Base-by-base conservation (phyloP, 92 coral and sea anemone species). In the Phymanthus crucifer region DNA sequence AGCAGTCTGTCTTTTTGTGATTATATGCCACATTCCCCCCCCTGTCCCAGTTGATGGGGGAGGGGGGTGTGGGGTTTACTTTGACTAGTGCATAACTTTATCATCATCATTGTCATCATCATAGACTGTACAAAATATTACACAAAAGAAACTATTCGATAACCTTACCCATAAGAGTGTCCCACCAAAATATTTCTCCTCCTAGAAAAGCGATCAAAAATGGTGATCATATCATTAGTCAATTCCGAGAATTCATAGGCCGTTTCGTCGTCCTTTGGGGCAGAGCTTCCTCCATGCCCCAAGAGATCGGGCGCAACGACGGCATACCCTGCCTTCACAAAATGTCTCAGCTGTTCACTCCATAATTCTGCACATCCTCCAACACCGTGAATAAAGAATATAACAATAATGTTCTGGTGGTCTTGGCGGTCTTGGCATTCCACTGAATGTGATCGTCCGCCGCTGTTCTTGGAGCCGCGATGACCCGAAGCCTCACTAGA, bases 121-220 rank as follows among this genome's bases (percentile, higher is more conserved):
- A n/a, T n/a, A n/a, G n/a, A n/a, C n/a, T n/a, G n/a, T n/a, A n/a
- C n/a, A n/a, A n/a, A n/a, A n/a, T n/a, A n/a, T n/a, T n/a, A n/a
- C n/a, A n/a, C n/a, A n/a, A n/a, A n/a, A n/a, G n/a, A n/a, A n/a
- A n/a, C n/a, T n/a, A n/a, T n/a, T n/a, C n/a, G n/a, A n/a, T n/a
- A 43, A 48, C 80, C 98, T 87, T 75, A 96, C 99, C 99, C 99
- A 78, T 96, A 96, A 5, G 99, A 96, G 84, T 96, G 99, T 29
- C 99, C 99, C 19, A 96, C 94, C 31, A 96, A 73, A 35, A 96
- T 94, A 56, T 96, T 96, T 77, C 89, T 90, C 77, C 83, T 96
- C 82, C 90, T 93, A 36, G 92, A 77, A 78, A 82, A 96, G 67
- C 94, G 98, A 83, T 96, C 99, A 78, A 96, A 96, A 84, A 96